phyloP scores from a whole-genome alignment of 2,888 invertebrate genomes.

The Drosophila kambysellisi region DNA sequence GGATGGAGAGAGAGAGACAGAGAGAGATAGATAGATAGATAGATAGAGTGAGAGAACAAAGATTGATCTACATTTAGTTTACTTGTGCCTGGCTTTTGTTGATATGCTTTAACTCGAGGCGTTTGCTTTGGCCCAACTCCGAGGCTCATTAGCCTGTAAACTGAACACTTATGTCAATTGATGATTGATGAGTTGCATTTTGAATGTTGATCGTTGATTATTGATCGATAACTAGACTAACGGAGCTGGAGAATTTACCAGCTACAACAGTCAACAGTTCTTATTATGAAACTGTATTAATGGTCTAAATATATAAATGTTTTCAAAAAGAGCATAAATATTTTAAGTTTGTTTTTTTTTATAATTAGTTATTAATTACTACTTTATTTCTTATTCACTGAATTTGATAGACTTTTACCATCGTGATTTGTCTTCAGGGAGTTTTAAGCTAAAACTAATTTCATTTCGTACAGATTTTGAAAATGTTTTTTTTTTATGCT shows the following conservation, averaged over 20 bases:
- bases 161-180: conserved; percentile 53
- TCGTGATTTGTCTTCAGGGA: neutral
- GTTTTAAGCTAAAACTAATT: fast-evolving
- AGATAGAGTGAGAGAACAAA: conserved; percentile 22
- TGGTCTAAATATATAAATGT: neutral
- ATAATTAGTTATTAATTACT: neutral
- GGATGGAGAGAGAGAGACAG: neutral
- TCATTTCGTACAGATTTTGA: neutral
- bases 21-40: neutral
- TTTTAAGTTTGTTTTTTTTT: neutral
- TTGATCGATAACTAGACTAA: conserved; percentile 34
- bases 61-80: conserved; percentile 69
- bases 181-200: conserved; percentile 62
- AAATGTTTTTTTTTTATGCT: neutral
- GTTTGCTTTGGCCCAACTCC: conserved; percentile 4
- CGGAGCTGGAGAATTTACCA: neutral
- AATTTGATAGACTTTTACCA: neutral
- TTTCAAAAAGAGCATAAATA: neutral
- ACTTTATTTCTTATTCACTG: neutral
- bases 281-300: neutral
- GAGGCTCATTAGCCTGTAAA: conserved; percentile 64
- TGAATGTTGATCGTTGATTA: conserved; percentile 25
- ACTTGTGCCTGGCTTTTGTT: conserved; percentile 30
- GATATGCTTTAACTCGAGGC: conserved; percentile 45
- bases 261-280: neutral